These are phyloP conservation scores for Galerucella calmariensis DNA, from an alignment of 2,888 invertebrate genomes.

Conservation along the genomic window DNA sequence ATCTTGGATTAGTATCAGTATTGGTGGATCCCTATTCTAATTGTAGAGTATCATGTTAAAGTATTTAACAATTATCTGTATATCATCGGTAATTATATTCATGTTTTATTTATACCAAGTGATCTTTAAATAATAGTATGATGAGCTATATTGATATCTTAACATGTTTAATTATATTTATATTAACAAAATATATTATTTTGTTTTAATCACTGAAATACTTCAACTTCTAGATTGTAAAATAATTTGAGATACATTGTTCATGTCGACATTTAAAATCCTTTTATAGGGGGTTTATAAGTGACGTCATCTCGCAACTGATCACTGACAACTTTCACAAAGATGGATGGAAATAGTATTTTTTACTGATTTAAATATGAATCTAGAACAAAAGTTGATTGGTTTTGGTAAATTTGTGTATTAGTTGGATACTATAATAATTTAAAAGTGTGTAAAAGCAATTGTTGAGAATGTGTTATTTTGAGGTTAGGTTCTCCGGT, in stretches of 20 bases:
- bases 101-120: slow-evolving; percentile 11
- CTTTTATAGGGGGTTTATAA: no score
- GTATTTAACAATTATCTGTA: slow-evolving; percentile 11
- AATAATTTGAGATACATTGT: not conserved
- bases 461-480: no score
- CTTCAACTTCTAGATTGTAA: not conserved
- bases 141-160: not conserved
- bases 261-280: not conserved
- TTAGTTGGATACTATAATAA: no score
- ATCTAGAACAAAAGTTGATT: no score
- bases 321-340: no score
- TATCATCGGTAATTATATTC: not conserved
- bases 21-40: slow-evolving; percentile 6
- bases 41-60: not conserved
- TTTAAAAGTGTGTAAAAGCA: no score
- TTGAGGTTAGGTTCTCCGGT: no score
- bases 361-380: no score
- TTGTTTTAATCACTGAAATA: not conserved
- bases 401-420: no score
- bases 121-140: slow-evolving; percentile 1
- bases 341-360: no score
- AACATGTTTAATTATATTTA: not conserved
- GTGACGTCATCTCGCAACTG: no score
- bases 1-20: slow-evolving; percentile 4
- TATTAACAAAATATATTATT: not conserved